A percentile compares a stretch with the other conserved stretches of the same genome.
phyloP scores from a whole-genome alignment of 2,113 vertebrate genomes.

The Seriola aureovittata region DNA sequence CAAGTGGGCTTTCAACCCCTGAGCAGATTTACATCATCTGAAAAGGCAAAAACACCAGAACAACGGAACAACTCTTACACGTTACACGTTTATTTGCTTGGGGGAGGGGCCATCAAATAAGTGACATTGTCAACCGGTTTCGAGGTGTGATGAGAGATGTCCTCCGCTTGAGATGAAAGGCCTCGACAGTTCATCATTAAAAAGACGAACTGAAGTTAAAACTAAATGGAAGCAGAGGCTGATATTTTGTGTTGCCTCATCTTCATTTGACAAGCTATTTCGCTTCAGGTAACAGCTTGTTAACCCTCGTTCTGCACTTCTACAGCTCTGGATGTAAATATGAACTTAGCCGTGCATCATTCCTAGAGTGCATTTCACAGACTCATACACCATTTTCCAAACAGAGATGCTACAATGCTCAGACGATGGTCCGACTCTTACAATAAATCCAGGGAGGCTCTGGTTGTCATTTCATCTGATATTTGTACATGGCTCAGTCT shows the following conservation, averaged over 20 bases:
- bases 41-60: constrained; percentile 50
- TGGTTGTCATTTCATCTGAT: constrained; percentile 11
- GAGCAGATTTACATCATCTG: constrained; percentile 71
- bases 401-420: constrained; percentile 8
- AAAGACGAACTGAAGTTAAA: background rate
- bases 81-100: background rate
- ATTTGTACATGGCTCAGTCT: constrained; percentile 31
- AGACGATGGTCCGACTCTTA: constrained; percentile 19
- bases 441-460: constrained; percentile 6
- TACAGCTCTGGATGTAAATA: constrained; percentile 27
- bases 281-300: constrained; percentile 29
- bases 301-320: constrained; percentile 14
- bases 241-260: background rate
- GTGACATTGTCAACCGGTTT: constrained; percentile 62
- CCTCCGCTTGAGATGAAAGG: background rate
- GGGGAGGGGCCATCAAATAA: constrained; percentile 63
- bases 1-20: constrained; percentile 66
- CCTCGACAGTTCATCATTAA: background rate
- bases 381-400: constrained; percentile 5
- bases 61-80: constrained; percentile 30
- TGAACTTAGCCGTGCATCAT: background rate
- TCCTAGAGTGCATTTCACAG: constrained; percentile 1
- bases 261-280: constrained; percentile 7
- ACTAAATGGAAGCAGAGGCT: background rate
- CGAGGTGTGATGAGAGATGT: constrained; percentile 33